Percentiles rank a stretch among this genome's conserved stretches.
phyloP scores from a whole-genome alignment of 2,113 vertebrate genomes.

The Labrus mixtus region DNA sequence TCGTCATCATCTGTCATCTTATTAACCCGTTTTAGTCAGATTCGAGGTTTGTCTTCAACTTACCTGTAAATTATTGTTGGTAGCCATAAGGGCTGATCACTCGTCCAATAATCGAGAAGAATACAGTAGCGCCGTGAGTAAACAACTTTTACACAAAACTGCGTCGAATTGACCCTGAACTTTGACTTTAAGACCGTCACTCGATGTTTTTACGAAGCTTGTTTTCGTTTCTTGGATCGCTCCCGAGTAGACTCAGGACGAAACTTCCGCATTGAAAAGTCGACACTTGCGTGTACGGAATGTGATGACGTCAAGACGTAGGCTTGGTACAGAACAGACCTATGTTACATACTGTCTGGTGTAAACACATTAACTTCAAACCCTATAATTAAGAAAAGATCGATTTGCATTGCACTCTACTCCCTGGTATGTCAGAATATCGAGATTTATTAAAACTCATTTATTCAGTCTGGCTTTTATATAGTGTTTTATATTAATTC shows the following conservation, averaged over 20 bases:
- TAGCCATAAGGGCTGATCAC: conserved; percentile 80
- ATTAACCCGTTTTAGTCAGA: conserved; percentile 19
- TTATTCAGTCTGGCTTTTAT: too few species aligned
- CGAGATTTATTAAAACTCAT: too few species aligned
- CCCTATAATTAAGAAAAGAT: too few species aligned
- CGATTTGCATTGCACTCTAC: not conserved
- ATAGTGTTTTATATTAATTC: too few species aligned
- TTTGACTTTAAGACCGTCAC: not conserved
- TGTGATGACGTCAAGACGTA: conserved; percentile 76
- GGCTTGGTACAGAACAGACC: not conserved
- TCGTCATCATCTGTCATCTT: conserved; percentile 18
- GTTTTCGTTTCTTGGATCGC: conserved; percentile 70
- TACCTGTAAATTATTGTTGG: conserved; percentile 87
- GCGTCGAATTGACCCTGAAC: not conserved
- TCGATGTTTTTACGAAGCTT: conserved; percentile 35
- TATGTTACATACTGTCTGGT: too few species aligned
- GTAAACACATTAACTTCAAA: too few species aligned
- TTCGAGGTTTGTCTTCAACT: conserved; percentile 58
- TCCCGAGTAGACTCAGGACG: conserved; percentile 55
- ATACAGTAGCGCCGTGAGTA: not conserved
- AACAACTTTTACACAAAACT: conserved; percentile 11
- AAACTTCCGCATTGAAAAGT: conserved; percentile 84
- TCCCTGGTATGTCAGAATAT: too few species aligned
- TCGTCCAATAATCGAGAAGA: conserved; percentile 33
- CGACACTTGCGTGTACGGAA: conserved; percentile 71